These are phyloP conservation scores for Oscheius sp. DNA, from an alignment of 2,888 invertebrate species.

Conservation along the genomic window DNA sequence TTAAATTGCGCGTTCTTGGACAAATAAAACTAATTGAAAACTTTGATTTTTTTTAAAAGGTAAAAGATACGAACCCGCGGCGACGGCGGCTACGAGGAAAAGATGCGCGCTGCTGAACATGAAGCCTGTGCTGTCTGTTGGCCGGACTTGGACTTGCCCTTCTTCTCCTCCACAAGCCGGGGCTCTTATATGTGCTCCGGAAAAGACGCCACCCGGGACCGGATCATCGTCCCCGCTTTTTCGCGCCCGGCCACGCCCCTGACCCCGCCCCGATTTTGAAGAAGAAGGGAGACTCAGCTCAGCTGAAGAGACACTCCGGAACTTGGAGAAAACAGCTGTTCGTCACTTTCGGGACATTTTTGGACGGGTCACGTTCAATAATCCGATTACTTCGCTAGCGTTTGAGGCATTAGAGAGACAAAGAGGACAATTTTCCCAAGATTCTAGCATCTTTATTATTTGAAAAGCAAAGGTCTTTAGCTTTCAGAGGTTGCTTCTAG, in stretches of 20 bases:
- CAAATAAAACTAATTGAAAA: not conserved
- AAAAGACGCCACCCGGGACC: constrained; percentile 5
- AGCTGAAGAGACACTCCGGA: not conserved
- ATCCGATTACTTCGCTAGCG: too few relatives aligned
- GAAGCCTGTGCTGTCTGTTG: constrained; percentile 9
- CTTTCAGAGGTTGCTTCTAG: too few relatives aligned
- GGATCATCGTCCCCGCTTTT: constrained; percentile 4
- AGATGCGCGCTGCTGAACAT: constrained; percentile 19
- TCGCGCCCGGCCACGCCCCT: constrained; percentile 15
- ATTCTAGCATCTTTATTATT: too few relatives aligned
- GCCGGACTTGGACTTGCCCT: not conserved
- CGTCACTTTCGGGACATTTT: too few relatives aligned
- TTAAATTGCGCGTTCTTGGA: not conserved
- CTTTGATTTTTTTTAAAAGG: not conserved
- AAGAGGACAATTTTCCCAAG: too few relatives aligned
- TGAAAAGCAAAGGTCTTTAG: too few relatives aligned
- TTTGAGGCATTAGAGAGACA: too few relatives aligned
- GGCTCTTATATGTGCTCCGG: constrained; percentile 24
- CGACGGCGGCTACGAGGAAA: constrained; percentile 23
- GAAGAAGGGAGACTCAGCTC: not conserved
- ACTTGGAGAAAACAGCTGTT: too few relatives aligned
- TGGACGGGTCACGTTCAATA: too few relatives aligned
- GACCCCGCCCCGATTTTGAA: constrained; percentile 9
- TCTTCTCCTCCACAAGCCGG: not conserved
- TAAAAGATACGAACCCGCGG: constrained; percentile 16